phyloP scores from a whole-genome alignment of 2,113 vertebrate species.

The Toxotes jaculatrix region DNA sequence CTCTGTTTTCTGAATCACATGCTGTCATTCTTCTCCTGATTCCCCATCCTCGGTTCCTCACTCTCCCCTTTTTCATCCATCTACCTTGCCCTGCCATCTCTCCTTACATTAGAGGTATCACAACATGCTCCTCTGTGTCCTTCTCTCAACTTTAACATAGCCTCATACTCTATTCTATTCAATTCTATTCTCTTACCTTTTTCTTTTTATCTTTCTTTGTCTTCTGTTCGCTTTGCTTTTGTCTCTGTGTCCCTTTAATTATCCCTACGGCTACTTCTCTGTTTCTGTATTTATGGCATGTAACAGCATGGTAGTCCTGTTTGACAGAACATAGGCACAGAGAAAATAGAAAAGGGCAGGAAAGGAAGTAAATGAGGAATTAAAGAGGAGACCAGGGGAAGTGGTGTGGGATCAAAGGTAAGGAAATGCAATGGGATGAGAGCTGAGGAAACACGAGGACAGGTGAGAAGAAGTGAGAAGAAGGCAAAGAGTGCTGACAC shows the following conservation, averaged over 20 bases:
- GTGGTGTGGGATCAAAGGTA: not conserved
- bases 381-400: not conserved
- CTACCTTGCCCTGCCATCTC: conserved; percentile 25
- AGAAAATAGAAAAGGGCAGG: not conserved
- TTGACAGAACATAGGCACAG: conserved; percentile 3
- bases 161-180: not conserved
- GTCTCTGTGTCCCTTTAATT: conserved; percentile 24
- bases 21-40: conserved; percentile 42
- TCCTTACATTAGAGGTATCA: conserved; percentile 28
- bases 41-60: conserved; percentile 31
- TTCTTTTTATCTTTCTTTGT: not conserved
- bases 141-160: conserved; percentile 1
- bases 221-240: conserved; percentile 8
- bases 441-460: conserved; percentile 5
- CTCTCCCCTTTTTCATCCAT: conserved; percentile 24
- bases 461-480: conserved; percentile 26
- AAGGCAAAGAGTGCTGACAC: conserved; percentile 41
- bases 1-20: conserved; percentile 60
- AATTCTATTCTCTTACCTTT: not conserved
- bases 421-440: too few species aligned
- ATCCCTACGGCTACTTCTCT: conserved; percentile 8
- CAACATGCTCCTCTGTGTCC: not conserved
- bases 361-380: not conserved
- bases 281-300: conserved; percentile 10
- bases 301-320: not conserved